Base-by-base conservation (phyloP, 2,888 invertebrate genomes). In the Sepiola atlantica region DNA sequence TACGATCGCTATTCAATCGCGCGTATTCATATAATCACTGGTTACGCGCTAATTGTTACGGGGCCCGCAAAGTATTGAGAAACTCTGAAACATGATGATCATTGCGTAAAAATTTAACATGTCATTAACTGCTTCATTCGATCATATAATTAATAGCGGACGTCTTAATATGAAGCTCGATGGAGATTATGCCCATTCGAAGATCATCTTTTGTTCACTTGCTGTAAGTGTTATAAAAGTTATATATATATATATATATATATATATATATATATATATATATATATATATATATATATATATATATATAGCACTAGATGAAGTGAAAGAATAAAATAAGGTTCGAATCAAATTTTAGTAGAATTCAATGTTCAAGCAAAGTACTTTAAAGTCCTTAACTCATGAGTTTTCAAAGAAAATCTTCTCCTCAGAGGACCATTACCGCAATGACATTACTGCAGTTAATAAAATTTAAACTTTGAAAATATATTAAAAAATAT, bases 211-310 rank as follows among this genome's bases (percentile, higher is more conserved):
- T 77, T 77, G 28, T 77, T 28, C 77, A 28, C 14, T 10, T 12
- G n/a, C 3, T 12, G 0, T 16, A n/a, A 10, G 24, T 0, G 21
- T n/a, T n/a, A n/a, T n/a, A n/a, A n/a, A 21, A 0, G 21, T 61
- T 61, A 6, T 16, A n/a, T n/a, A n/a, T 12, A 77, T n/a, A 77
- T 10, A 77, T 8, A 77, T 8, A n/a, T 6, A 77, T n/a, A 77
- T 28, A 77, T 77, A 77, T 77, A n/a, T 77, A 77, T n/a, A 77
- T 77, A 77, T 77, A 77, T 77, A 77, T n/a, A 77, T 77, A 77
- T 77, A n/a, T n/a, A 77, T n/a, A 77, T 77, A 77, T 77, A 77
- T 77, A 32, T n/a, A 77, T 77, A 77, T n/a, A 77, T 77, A 77
- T n/a, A 77, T 77, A 77, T 32, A 10, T n/a, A n/a, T n/a, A n/a